Evolutionary conservation across 1,140 invertebrate species (phyloP).

Genomic region (Adoxophyes honmai): DNA sequence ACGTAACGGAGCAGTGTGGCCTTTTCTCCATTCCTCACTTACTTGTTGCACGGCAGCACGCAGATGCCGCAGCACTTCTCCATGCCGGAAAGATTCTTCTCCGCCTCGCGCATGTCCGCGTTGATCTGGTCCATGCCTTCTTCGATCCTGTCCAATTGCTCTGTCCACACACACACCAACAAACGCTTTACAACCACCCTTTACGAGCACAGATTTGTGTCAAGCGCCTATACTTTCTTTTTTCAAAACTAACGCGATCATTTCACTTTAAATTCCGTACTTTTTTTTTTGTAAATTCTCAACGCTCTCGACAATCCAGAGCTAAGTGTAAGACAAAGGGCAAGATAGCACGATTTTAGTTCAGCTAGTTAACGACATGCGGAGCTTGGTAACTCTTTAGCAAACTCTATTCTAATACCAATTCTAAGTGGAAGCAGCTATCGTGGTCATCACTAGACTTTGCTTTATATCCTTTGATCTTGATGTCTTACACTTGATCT

Average conservation of each 20-base stretch:
- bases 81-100: conserved; percentile 99
- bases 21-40: conserved; percentile 47
- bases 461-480: not conserved
- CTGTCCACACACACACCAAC: conserved; percentile 79
- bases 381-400: conserved; percentile 29
- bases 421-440: conserved; percentile 41
- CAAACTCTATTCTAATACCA: conserved; percentile 37
- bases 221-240: conserved; percentile 53
- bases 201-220: conserved; percentile 30
- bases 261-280: conserved; percentile 27
- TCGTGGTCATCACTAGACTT: conserved; percentile 15
- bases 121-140: conserved; percentile 99
- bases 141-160: conserved; percentile 99
- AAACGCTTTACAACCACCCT: conserved; percentile 49
- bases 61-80: conserved; percentile 99
- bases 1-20: no score
- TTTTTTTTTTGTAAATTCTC: conserved; percentile 67
- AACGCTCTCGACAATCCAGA: conserved; percentile 73
- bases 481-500: conserved; percentile 65
- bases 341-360: conserved; percentile 22
- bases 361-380: conserved; percentile 38
- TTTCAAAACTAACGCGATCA: conserved; percentile 35
- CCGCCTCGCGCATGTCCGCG: conserved; percentile 98
- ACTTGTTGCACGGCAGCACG: conserved; percentile 98
- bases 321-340: conserved; percentile 60